Conservation (phyloP, 2,797 vertebrate species). For the Anas capensis region DNA sequence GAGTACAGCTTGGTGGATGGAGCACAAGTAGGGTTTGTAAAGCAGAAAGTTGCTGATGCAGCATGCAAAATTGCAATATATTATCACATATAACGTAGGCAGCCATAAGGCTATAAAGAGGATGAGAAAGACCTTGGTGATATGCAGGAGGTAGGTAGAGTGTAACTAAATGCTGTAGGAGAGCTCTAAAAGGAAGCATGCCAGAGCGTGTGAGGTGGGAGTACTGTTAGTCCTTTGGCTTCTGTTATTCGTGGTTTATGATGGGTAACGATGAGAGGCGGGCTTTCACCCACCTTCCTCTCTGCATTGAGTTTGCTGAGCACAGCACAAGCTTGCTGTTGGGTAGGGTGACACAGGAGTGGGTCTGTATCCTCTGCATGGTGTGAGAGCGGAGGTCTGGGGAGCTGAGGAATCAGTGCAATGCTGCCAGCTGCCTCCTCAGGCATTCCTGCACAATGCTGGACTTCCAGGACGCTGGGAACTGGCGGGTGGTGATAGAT, state of each 20-base stretch:
- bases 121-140: not conserved
- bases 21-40: not conserved
- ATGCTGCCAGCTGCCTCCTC: conserved; percentile 21
- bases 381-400: not conserved
- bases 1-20: not conserved
- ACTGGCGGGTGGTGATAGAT: not conserved
- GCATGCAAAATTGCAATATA: not conserved
- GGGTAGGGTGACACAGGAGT: not conserved
- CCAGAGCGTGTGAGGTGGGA: not conserved
- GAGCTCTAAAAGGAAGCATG: not conserved
- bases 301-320: not conserved
- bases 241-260: not conserved
- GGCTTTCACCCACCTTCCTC: not conserved
- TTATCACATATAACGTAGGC: not conserved
- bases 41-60: not conserved
- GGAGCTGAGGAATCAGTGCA: conserved; percentile 37
- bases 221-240: not conserved
- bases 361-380: not conserved
- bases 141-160: not conserved
- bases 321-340: not conserved
- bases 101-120: not conserved
- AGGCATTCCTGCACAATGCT: not conserved
- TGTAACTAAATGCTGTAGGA: not conserved
- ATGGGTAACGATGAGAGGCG: not conserved
- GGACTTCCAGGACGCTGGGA: not conserved